phyloP scores from a whole-genome alignment of 2,113 vertebrate species.

The Thunnus thynnus region DNA sequence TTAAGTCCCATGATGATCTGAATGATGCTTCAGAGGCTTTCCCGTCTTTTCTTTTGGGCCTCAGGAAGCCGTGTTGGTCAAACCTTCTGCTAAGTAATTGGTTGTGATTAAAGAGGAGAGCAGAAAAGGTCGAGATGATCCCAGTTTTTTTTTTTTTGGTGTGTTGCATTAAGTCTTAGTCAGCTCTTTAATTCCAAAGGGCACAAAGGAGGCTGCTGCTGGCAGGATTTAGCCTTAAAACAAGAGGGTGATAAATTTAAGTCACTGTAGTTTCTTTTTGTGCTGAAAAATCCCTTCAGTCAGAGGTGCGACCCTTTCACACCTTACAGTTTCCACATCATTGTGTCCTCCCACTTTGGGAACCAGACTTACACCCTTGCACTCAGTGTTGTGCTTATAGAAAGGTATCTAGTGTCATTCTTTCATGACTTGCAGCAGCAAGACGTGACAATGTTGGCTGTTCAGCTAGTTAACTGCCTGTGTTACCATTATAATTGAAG shows the following conservation, averaged over 20 bases:
- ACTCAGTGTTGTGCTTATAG: too few relatives aligned
- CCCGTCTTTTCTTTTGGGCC: background rate
- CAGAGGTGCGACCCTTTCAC: background rate
- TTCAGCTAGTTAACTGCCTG: too few relatives aligned
- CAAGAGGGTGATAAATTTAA: background rate
- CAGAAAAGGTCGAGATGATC: constrained; percentile 48
- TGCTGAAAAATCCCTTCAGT: constrained; percentile 14
- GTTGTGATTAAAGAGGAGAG: constrained; percentile 36
- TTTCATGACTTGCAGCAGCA: too few relatives aligned
- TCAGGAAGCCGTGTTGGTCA: background rate
- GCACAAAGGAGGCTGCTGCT: background rate
- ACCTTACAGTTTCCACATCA: too few relatives aligned
- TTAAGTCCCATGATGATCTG: background rate
- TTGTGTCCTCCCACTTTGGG: too few relatives aligned
- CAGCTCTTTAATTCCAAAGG: constrained; percentile 43
- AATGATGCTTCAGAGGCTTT: background rate
- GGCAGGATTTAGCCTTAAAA: background rate
- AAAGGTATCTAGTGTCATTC: too few relatives aligned
- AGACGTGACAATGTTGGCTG: too few relatives aligned
- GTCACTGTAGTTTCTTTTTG: background rate
- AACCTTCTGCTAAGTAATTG: constrained; percentile 20
- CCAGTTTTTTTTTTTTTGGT: background rate
- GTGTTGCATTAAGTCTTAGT: constrained; percentile 24
- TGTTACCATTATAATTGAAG: too few relatives aligned
- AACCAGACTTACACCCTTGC: too few relatives aligned